Evolutionary conservation across 2,113 vertebrate species (phyloP).

Genomic region (Chrysemys picta): DNA sequence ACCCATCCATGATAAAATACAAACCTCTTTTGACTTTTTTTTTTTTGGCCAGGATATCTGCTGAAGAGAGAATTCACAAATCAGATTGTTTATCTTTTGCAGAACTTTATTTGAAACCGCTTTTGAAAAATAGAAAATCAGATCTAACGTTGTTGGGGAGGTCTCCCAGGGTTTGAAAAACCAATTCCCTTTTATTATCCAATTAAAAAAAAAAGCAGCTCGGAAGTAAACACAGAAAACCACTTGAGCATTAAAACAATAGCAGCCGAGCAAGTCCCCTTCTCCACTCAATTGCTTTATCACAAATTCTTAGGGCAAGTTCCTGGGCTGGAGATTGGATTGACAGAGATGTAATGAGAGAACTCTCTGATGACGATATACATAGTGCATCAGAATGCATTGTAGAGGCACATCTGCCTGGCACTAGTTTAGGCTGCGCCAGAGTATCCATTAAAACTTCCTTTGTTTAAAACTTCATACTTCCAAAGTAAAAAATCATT

Average conservation of each 20-base stretch:
- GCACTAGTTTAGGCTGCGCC: not conserved
- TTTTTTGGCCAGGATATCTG: not conserved
- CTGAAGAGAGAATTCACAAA: not conserved
- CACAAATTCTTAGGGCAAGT: not conserved
- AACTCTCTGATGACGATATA: not conserved
- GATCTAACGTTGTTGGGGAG: not conserved
- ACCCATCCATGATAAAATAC: not conserved
- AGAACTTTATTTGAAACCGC: not conserved
- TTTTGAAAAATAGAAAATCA: slow-evolving; percentile 7
- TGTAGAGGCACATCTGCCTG: no score
- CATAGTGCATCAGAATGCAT: not conserved
- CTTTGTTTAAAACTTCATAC: not conserved
- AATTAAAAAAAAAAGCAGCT: slow-evolving; percentile 1
- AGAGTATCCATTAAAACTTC: not conserved
- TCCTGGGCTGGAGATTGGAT: no score
- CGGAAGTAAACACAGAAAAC: slow-evolving; percentile 15
- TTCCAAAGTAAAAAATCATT: not conserved
- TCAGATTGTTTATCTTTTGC: not conserved
- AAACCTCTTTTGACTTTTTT: not conserved
- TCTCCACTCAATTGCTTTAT: not conserved
- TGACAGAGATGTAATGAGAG: not conserved
- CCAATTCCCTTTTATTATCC: not conserved
- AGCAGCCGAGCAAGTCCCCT: not conserved
- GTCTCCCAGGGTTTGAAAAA: slow-evolving; percentile 4
- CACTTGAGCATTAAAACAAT: not conserved